Percentiles rank a stretch among this genome's conserved stretches.
phyloP scores from a whole-genome alignment of 2,113 vertebrate genomes.

The Dolichotis patagonum region DNA sequence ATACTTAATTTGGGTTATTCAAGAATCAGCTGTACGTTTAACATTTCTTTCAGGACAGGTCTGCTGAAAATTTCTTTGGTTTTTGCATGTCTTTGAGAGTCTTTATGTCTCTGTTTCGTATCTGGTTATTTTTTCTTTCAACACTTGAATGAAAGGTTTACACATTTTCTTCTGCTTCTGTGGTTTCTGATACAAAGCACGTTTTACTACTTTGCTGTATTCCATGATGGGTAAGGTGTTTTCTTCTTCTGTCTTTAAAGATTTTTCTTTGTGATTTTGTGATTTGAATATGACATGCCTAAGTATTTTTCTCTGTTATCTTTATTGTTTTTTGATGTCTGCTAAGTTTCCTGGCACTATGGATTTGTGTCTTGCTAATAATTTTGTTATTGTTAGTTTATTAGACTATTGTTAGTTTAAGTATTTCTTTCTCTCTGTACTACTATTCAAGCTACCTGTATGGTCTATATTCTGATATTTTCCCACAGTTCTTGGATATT shows the following conservation, averaged over 20 bases:
- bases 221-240: neutral
- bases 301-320: too few species aligned
- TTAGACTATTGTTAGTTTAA: neutral
- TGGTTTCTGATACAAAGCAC: neutral
- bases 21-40: neutral
- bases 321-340: neutral
- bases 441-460: neutral
- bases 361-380: neutral
- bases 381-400: too few species aligned
- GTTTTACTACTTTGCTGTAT: neutral
- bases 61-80: neutral
- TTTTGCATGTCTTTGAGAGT: neutral
- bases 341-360: neutral
- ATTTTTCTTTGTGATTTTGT: neutral
- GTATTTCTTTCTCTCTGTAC: neutral
- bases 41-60: neutral
- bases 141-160: neutral
- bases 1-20: neutral
- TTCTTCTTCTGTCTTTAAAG: too few species aligned
- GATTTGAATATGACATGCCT: neutral
- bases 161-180: neutral
- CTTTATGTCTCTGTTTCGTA: neutral
- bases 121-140: neutral
- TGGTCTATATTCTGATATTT: neutral
- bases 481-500: neutral